phyloP scores from a whole-genome alignment of 2,113 vertebrate species.

The Melospiza georgiana region DNA sequence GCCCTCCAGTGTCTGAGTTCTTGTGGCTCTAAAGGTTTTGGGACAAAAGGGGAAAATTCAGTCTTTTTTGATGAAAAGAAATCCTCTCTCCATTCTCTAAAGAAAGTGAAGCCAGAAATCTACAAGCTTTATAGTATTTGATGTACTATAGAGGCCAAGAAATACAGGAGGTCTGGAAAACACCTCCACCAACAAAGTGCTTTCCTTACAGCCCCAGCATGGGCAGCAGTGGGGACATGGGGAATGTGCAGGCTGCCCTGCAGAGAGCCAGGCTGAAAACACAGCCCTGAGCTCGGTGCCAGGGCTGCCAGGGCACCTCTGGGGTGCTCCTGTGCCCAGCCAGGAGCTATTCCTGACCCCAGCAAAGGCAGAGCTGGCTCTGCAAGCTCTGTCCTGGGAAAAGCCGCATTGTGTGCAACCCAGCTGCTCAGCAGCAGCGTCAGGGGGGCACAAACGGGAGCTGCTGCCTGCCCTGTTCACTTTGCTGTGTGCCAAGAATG shows the following conservation, averaged over 20 bases:
- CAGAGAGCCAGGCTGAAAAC: not conserved
- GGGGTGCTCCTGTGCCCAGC: not conserved
- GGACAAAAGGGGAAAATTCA: not conserved
- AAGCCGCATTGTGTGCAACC: not conserved
- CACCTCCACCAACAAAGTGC: not conserved
- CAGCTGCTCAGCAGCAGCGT: not conserved
- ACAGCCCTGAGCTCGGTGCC: not conserved
- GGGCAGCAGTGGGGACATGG: accelerated
- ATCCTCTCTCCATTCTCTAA: not conserved
- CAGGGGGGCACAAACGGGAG: not conserved
- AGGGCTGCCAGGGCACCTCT: not conserved
- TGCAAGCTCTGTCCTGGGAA: not conserved
- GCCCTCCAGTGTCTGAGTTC: not conserved
- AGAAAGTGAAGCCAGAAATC: not conserved
- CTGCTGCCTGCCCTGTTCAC: not conserved
- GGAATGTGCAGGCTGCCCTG: not conserved
- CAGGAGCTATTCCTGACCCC: not conserved
- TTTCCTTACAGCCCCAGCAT: accelerated
- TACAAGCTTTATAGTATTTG: not conserved
- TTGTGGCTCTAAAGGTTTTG: not conserved
- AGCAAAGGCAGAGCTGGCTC: not conserved
- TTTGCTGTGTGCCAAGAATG: not conserved
- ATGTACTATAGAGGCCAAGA: not conserved
- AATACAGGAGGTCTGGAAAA: not conserved
- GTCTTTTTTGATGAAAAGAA: not conserved